phyloP scores from a whole-genome alignment of 2,113 vertebrate species.

The Archilochus colubris region DNA sequence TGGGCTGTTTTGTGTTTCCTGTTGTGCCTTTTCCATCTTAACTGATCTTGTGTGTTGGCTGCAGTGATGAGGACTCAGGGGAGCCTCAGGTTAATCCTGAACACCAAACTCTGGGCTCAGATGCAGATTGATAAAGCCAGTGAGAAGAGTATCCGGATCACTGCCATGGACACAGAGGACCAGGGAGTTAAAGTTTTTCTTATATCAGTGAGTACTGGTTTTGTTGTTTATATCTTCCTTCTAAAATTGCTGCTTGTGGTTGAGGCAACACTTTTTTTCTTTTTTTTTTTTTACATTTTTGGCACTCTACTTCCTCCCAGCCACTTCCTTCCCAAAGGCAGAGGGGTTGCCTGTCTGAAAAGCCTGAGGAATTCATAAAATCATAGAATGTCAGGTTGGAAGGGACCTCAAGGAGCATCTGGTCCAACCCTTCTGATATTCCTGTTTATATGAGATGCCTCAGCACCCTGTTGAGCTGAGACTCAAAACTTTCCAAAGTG shows the following conservation, averaged over 20 bases:
- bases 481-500: too few species aligned
- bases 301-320: too few species aligned
- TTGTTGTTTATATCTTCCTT: neutral
- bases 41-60: neutral
- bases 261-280: too few species aligned
- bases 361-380: too few species aligned
- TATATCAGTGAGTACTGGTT: conserved; percentile 85
- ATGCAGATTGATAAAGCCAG: conserved; percentile 99
- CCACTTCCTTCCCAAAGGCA: too few species aligned
- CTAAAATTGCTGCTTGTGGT: neutral
- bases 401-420: too few species aligned
- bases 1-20: neutral
- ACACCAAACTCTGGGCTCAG: conserved; percentile 98
- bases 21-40: neutral
- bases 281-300: too few species aligned
- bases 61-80: conserved; percentile 98
- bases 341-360: too few species aligned
- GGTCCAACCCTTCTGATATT: too few species aligned
- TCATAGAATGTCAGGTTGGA: too few species aligned
- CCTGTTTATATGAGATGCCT: too few species aligned
- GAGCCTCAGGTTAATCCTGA: conserved; percentile 94
- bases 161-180: conserved; percentile 97
- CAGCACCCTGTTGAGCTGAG: too few species aligned
- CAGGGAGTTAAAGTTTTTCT: conserved; percentile 98
- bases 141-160: conserved; percentile 96